Percentiles rank a stretch among this genome's conserved stretches.
phyloP scores from a whole-genome alignment of 2,888 invertebrate species.

The Folsomia candida region DNA sequence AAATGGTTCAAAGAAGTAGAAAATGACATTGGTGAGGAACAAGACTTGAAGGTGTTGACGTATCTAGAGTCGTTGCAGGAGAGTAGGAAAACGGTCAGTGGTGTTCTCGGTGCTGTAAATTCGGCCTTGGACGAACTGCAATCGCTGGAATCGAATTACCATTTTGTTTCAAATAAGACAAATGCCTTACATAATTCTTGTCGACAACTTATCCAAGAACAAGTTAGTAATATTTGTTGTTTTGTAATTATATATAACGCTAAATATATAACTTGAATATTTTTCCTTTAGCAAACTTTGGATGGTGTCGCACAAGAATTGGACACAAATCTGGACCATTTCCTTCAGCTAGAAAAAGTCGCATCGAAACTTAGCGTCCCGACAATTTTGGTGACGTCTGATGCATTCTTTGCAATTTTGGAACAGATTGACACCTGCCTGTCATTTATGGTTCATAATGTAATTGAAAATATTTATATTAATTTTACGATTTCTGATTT shows the following conservation, averaged over 20 bases:
- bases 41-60: slow-evolving; percentile 67
- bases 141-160: slow-evolving; percentile 73
- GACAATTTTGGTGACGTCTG: slow-evolving; percentile 76
- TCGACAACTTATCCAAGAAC: slow-evolving; percentile 85
- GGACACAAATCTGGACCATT: slow-evolving; percentile 75
- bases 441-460: slow-evolving; percentile 76
- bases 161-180: slow-evolving; percentile 85
- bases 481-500: neutral
- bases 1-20: slow-evolving; percentile 73
- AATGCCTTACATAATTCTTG: slow-evolving; percentile 87
- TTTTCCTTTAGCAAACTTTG: slow-evolving; percentile 65
- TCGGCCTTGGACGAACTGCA: slow-evolving; percentile 69
- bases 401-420: slow-evolving; percentile 76
- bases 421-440: slow-evolving; percentile 83
- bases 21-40: slow-evolving; percentile 67
- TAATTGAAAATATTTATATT: slow-evolving; percentile 53
- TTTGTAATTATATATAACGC: neutral
- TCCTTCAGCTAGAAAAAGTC: slow-evolving; percentile 77
- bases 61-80: slow-evolving; percentile 71
- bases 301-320: slow-evolving; percentile 77
- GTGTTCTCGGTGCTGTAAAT: slow-evolving; percentile 63
- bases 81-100: slow-evolving; percentile 67
- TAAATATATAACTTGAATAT: slow-evolving; percentile 1
- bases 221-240: slow-evolving; percentile 53
- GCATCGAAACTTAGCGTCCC: slow-evolving; percentile 77